phyloP scores from a whole-genome alignment of 2,113 vertebrate species.

The Conger conger region DNA sequence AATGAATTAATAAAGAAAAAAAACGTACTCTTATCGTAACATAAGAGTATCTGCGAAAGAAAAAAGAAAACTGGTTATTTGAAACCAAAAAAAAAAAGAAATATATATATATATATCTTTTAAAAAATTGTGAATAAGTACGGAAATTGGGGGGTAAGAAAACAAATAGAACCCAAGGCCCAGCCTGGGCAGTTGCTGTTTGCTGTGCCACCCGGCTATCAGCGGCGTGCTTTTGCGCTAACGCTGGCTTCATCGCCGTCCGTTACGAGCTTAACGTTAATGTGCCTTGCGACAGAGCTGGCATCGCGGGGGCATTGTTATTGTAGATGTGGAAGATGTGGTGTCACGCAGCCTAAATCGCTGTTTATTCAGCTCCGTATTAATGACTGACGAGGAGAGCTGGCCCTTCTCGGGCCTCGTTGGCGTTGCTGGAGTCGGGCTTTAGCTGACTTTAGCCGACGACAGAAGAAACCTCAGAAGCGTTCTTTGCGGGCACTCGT shows the following conservation, averaged over 20 bases:
- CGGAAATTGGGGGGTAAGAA: background rate
- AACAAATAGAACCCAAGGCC: background rate
- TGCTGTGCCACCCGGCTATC: background rate
- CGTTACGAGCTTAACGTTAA: background rate
- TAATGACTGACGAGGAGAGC: constrained; percentile 4
- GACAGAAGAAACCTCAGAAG: background rate
- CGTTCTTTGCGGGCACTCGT: background rate
- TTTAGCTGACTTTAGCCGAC: background rate
- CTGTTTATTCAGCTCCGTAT: background rate
- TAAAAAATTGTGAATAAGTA: background rate
- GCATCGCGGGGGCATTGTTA: background rate
- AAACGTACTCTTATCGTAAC: too few species aligned
- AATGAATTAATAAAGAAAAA: too few species aligned
- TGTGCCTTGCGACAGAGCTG: background rate
- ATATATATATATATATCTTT: background rate
- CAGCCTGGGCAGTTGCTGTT: background rate
- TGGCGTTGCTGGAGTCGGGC: background rate
- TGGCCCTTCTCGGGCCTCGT: background rate
- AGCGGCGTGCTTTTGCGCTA: background rate
- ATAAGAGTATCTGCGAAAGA: too few species aligned
- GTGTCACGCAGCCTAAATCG: background rate
- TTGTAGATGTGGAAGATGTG: constrained; percentile 9
- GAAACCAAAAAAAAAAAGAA: background rate
- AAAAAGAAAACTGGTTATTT: background rate
- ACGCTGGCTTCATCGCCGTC: background rate